Percentiles rank a stretch among this genome's conserved stretches.
These are phyloP conservation scores for Drosophila lacteicornis DNA, from an alignment of 1,140 invertebrate genomes.

Conservation along the genomic window DNA sequence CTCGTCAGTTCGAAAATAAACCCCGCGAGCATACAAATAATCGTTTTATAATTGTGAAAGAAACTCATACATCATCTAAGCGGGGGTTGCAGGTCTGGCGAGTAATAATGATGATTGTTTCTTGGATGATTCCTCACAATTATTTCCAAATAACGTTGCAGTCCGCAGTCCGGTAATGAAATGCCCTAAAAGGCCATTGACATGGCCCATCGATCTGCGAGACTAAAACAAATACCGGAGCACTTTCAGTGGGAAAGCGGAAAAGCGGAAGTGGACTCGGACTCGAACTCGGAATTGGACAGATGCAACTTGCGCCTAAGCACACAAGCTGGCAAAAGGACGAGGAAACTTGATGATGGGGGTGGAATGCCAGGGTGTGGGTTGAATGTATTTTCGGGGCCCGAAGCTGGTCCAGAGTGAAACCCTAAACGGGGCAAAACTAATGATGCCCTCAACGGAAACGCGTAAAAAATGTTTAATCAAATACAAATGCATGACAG, in stretches of 20 bases:
- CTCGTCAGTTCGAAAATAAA: constrained; percentile 43
- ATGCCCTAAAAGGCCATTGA: constrained; percentile 80
- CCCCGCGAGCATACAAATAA: constrained; percentile 46
- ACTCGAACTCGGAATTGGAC: constrained; percentile 18
- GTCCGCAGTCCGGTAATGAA: constrained; percentile 60
- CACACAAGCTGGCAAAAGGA: constrained; percentile 18
- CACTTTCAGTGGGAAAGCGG: constrained; percentile 24
- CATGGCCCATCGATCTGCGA: constrained; percentile 71
- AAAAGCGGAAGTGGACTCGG: constrained; percentile 28
- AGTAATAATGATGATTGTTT: constrained; percentile 58
- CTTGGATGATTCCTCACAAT: constrained; percentile 52
- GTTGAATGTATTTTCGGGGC: neutral
- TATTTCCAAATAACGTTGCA: constrained; percentile 60
- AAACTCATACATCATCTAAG: constrained; percentile 46
- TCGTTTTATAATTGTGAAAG: constrained; percentile 72
- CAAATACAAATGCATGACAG: constrained; percentile 81
- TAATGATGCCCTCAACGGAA: constrained; percentile 76
- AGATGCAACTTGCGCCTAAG: constrained; percentile 46
- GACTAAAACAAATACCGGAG: constrained; percentile 55
- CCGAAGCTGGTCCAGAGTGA: constrained; percentile 63
- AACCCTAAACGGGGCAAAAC: constrained; percentile 51
- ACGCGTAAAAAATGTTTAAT: constrained; percentile 82
- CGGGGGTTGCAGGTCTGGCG: constrained; percentile 52
- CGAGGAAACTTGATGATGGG: constrained; percentile 26
- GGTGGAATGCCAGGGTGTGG: constrained; percentile 28